Conservation (phyloP, 2,113 vertebrate species). For the Orientallactaga bullata region DNA sequence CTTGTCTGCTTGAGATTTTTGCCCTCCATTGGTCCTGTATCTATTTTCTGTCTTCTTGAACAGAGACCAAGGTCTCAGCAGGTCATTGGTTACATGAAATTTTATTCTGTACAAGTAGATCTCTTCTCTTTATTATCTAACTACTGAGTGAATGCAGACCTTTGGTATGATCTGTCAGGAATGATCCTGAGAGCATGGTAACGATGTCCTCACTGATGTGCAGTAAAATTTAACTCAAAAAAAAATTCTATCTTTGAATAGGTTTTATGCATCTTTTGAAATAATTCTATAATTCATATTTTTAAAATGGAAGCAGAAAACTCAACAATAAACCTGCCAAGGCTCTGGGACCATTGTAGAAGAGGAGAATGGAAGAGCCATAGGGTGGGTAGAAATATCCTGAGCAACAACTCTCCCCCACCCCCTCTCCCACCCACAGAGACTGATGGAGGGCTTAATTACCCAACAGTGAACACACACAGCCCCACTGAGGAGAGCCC, state of each 20-base stretch:
- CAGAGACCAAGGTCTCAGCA: neutral
- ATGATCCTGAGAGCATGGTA: neutral
- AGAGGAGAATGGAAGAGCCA: too few species aligned
- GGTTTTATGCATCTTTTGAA: neutral
- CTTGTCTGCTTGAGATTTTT: neutral
- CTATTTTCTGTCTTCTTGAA: neutral
- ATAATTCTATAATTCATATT: neutral
- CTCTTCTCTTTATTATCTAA: slow-evolving; percentile 3
- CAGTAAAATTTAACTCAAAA: neutral
- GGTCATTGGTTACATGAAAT: neutral
- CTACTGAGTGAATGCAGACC: neutral
- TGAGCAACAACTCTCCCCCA: too few species aligned
- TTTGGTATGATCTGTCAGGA: neutral
- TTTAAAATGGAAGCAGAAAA: neutral
- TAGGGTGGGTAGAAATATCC: too few species aligned
- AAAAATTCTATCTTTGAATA: neutral
- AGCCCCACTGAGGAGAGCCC: too few species aligned
- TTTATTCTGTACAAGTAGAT: neutral
- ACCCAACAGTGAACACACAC: too few species aligned
- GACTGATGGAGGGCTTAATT: too few species aligned
- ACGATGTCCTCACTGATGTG: neutral
- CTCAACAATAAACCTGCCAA: too few species aligned
- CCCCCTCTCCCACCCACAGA: too few species aligned
- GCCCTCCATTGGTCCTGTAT: neutral
- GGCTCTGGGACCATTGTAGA: too few species aligned